These are phyloP conservation scores for Myotis vivesi DNA, from an alignment of 2,797 vertebrate genomes.

Conservation along the genomic window DNA sequence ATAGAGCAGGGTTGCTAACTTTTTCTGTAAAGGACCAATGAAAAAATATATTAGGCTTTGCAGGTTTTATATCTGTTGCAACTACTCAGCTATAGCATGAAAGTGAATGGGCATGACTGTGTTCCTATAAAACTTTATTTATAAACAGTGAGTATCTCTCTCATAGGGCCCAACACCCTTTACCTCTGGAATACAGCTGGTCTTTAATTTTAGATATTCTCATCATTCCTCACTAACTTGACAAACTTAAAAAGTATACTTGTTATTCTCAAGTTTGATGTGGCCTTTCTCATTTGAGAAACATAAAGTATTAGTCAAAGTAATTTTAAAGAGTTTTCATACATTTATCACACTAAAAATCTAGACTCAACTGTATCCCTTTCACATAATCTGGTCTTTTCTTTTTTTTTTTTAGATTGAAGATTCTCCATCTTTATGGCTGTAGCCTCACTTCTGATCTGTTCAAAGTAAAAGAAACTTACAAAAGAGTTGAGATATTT, in stretches of 20 bases:
- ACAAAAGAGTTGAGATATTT: slow-evolving; percentile 68
- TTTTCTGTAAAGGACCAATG: not conserved
- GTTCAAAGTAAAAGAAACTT: slow-evolving; percentile 69
- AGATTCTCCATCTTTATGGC: slow-evolving; percentile 74
- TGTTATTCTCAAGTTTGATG: slow-evolving; percentile 6
- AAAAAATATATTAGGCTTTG: not conserved
- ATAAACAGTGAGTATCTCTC: not conserved
- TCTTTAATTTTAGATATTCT: not conserved
- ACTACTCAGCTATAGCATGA: not conserved
- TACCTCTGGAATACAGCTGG: not conserved
- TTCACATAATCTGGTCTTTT: slow-evolving; percentile 8
- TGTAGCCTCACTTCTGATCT: slow-evolving; percentile 66
- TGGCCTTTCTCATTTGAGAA: not conserved
- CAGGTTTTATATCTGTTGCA: not conserved
- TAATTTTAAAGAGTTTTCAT: not conserved
- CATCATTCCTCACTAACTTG: not conserved
- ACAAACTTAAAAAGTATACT: not conserved
- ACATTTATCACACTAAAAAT: not conserved
- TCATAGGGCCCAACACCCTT: not conserved
- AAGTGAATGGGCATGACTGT: not conserved
- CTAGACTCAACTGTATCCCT: not conserved
- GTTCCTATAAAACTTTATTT: not conserved
- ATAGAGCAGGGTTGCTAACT: not conserved
- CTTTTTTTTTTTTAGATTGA: slow-evolving; percentile 62
- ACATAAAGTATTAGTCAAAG: not conserved